Evolutionary conservation across 2,113 vertebrate species (phyloP).

Genomic region (Craseonycteris thonglongyai): DNA sequence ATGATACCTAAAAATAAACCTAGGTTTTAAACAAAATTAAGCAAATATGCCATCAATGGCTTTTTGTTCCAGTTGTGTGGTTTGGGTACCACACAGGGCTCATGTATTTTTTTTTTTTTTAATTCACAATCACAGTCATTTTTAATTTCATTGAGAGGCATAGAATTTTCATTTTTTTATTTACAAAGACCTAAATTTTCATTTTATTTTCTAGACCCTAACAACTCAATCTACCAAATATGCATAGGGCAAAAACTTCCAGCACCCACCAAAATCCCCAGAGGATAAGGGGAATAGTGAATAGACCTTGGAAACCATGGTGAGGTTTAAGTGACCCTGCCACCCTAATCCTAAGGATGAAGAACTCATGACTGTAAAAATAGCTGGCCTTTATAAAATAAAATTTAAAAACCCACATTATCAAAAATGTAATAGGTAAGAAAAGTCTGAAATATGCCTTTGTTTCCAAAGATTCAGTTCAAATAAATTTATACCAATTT

Average conservation of each 20-base stretch:
- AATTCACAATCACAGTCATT: not conserved
- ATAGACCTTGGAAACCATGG: not conserved
- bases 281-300: not conserved
- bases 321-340: not conserved
- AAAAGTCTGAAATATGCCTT: not conserved
- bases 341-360: not conserved
- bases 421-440: not conserved
- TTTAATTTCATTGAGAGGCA: not conserved
- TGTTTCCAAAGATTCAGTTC: not conserved
- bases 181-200: not conserved
- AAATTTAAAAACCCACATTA: not conserved
- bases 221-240: not conserved
- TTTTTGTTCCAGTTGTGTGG: not conserved
- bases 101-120: slow-evolving; percentile 28
- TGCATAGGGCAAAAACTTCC: not conserved
- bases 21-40: not conserved
- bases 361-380: not conserved
- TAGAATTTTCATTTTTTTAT: not conserved
- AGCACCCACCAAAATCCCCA: not conserved
- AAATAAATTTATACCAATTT: not conserved
- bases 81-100: not conserved
- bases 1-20: not conserved
- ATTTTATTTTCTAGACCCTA: not conserved
- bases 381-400: not conserved
- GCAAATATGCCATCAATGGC: not conserved